phyloP scores from a whole-genome alignment of 2,797 vertebrate genomes.

The Hafferia zeledoni region DNA sequence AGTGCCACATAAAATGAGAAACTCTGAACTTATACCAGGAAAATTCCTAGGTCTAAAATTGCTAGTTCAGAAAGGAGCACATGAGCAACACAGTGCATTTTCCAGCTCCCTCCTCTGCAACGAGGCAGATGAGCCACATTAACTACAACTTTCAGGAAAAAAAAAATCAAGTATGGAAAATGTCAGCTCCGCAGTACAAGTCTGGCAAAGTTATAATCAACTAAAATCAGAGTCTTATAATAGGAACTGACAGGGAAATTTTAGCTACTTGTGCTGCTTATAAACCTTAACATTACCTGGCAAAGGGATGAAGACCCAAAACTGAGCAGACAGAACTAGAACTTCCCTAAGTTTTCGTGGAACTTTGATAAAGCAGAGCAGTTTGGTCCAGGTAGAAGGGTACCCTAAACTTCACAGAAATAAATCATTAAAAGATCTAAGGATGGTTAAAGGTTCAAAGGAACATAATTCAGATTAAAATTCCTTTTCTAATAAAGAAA shows the following conservation, averaged over 20 bases:
- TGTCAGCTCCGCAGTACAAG: constrained; percentile 1
- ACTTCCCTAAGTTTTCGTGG: neutral
- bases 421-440: neutral
- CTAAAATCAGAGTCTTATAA: constrained; percentile 36
- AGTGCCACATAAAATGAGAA: neutral
- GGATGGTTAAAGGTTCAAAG: neutral
- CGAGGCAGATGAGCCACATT: constrained; percentile 6
- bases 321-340: neutral
- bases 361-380: neutral
- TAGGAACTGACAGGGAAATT: constrained; percentile 58
- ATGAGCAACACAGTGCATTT: neutral
- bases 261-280: constrained; percentile 45
- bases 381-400: neutral
- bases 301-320: neutral
- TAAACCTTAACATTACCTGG: neutral
- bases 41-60: neutral
- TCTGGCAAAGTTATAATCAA: constrained; percentile 49
- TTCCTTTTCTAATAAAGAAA: neutral
- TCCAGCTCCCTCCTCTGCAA: constrained; percentile 4
- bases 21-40: neutral
- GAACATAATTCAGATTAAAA: neutral
- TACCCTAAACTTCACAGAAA: neutral
- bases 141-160: neutral
- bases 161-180: constrained; percentile 18
- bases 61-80: neutral